Base-by-base conservation (phyloP, 2,888 invertebrate species). In the Cantharis flavilabris region DNA sequence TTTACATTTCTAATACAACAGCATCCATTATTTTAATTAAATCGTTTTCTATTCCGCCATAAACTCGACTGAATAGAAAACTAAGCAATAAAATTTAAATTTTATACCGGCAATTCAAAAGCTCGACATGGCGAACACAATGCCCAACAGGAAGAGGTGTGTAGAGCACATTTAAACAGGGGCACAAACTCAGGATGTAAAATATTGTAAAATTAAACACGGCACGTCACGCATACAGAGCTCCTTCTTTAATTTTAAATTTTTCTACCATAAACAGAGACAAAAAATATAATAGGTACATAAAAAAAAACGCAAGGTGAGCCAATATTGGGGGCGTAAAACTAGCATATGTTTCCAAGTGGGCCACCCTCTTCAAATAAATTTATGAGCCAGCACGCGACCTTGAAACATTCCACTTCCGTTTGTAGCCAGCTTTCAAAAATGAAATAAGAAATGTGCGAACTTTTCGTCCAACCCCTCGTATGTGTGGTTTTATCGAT, bases 141-240 rank as follows among this genome's bases (percentile, higher is more conserved):
- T 69, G 63, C 71, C 71, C 14, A 71, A 77, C 74, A 77, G 77
- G 77, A 77, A 77, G 74, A 77, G 77, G 77, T 77, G 77, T 77
- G 74, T 76, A 76, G 49, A 49, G 70, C 74, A 74, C 64, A 30
- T 69, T 69, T 72, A 72, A 76, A 74, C 69, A 71, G 74, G 77
- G 76, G 76, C 71, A 74, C 72, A 77, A 77, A 74, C 71, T 69
- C 77, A 77, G 77, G 77, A 77, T 77, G 77, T 69, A 77, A 71
- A 30, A 77, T 74, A 77, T 73, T 70, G 16, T 63, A 71, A 23
- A 71, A 65, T 72, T 33, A 67, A 62, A 73, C 23, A 73, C 73
- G 74, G 4, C 49, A n/a, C 49, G 49, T 49, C 49, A 49, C 49
- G 49, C 49, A 49, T 74, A 30, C 62, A 71, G 49, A 62, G 30